Evolutionary conservation across 2,113 vertebrate genomes (phyloP).

Genomic region (Lampris megalopsis): DNA sequence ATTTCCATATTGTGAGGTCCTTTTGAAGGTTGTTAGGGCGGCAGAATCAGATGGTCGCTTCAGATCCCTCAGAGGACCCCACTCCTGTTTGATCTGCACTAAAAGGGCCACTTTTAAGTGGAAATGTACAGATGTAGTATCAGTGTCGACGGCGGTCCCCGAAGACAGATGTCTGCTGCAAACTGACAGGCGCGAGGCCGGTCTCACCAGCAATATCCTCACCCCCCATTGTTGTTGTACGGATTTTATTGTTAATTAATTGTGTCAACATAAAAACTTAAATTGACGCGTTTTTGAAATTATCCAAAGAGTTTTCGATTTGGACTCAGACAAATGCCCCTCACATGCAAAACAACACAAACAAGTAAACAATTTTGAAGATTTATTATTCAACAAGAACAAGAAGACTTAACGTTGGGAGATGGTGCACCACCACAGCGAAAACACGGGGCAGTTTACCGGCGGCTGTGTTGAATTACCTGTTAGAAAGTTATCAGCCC

Average conservation of each 20-base stretch:
- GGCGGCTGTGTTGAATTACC: background rate
- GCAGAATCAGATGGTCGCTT: conserved; percentile 56
- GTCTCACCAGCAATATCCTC: conserved; percentile 11
- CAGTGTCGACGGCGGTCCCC: conserved; percentile 35
- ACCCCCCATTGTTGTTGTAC: background rate
- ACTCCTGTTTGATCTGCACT: conserved; percentile 62
- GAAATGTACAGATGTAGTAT: conserved; percentile 71
- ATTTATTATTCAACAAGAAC: too few species aligned
- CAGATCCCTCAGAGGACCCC: conserved; percentile 49
- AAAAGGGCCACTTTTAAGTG: conserved; percentile 70
- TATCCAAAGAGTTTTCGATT: too few species aligned
- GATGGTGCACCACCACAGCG: background rate
- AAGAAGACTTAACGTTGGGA: too few species aligned
- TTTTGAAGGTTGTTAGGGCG: conserved; percentile 63
- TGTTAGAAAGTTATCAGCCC: background rate
- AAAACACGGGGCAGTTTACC: background rate
- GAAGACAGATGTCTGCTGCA: conserved; percentile 36
- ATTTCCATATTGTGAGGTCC: conserved; percentile 66
- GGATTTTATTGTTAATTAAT: too few species aligned
- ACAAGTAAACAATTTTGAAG: too few species aligned
- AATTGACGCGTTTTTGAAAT: too few species aligned
- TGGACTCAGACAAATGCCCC: too few species aligned
- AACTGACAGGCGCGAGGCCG: conserved; percentile 17
- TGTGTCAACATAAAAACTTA: too few species aligned
- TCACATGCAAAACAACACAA: too few species aligned